Percentiles rank a stretch among this genome's conserved stretches.
Evolutionary conservation across 1,140 invertebrate genomes (phyloP).

Genomic region (Caenorhabditis brenneri): DNA sequence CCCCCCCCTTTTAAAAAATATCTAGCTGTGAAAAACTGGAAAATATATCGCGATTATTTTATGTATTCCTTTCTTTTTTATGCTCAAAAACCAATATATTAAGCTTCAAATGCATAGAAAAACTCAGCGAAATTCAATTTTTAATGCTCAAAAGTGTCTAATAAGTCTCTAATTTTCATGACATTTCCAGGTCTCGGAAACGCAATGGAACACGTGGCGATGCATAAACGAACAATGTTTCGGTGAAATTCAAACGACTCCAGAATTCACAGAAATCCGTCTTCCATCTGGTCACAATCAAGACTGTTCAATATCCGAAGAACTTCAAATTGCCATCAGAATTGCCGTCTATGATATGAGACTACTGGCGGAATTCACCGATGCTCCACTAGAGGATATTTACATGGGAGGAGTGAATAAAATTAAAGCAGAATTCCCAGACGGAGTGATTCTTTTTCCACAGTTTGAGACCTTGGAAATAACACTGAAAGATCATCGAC

Average conservation of each 20-base stretch:
- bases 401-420: background rate
- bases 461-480: background rate
- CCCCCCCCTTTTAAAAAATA: no score
- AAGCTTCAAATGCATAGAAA: background rate
- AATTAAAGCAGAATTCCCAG: conserved; percentile 4
- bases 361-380: conserved; percentile 45
- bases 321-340: conserved; percentile 9
- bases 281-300: background rate
- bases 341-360: conserved; percentile 38
- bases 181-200: background rate
- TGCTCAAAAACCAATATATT: no score
- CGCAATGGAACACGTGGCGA: conserved; percentile 14
- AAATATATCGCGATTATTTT: no score
- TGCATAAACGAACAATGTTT: background rate
- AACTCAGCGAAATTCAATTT: background rate
- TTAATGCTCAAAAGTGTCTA: background rate
- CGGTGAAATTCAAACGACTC: conserved; percentile 26
- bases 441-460: background rate
- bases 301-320: background rate
- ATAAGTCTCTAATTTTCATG: background rate
- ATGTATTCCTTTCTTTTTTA: no score
- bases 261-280: background rate
- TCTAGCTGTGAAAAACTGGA: no score
- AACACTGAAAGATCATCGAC: conserved; percentile 19
- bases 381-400: background rate